phyloP scores from a whole-genome alignment of 2,888 invertebrate genomes.

The Ctenicera cuprea region DNA sequence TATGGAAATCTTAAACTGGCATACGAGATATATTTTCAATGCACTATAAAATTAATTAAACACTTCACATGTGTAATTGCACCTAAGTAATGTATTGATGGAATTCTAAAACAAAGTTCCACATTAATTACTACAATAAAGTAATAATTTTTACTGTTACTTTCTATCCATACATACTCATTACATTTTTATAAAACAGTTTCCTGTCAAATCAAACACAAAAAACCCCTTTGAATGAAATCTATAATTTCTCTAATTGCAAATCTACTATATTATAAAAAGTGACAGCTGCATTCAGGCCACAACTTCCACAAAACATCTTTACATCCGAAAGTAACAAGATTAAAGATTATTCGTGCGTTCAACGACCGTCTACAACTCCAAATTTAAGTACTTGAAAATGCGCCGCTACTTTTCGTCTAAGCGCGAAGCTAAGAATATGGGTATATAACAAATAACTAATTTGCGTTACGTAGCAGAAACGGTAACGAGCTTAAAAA shows the following conservation, averaged over 20 bases:
- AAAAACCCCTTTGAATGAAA: constrained; percentile 13
- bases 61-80: too few species aligned
- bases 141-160: too few species aligned
- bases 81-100: too few species aligned
- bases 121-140: too few species aligned
- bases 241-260: constrained; percentile 26
- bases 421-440: constrained; percentile 25
- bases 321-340: constrained; percentile 22
- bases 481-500: constrained; percentile 14
- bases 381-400: constrained; percentile 20
- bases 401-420: constrained; percentile 27
- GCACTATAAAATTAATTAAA: too few species aligned
- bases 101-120: too few species aligned
- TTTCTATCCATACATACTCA: too few species aligned
- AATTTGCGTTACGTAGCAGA: constrained; percentile 33
- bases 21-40: too few species aligned
- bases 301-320: constrained; percentile 19
- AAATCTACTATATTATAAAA: constrained; percentile 21
- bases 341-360: constrained; percentile 27
- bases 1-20: too few species aligned
- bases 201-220: not conserved
- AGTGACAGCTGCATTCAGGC: constrained; percentile 25
- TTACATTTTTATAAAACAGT: too few species aligned
- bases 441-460: constrained; percentile 26
- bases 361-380: constrained; percentile 28